Percentiles rank a stretch among this genome's conserved stretches.
Evolutionary conservation across 2,113 vertebrate genomes (phyloP).

Genomic region (Cyanistes caeruleus): DNA sequence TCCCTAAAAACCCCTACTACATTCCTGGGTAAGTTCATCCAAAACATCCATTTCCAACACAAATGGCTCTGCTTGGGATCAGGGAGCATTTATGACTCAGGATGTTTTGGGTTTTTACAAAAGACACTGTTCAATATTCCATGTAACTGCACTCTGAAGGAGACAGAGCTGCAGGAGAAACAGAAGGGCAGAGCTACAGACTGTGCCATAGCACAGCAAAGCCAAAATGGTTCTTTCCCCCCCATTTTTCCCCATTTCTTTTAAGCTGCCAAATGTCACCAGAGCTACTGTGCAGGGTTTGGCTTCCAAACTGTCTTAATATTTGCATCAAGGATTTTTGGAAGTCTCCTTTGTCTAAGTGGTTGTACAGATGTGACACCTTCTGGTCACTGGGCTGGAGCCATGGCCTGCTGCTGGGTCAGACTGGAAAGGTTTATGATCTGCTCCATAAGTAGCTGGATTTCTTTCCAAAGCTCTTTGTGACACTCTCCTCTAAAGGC

Average conservation of each 20-base stretch:
- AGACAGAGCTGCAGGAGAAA: not conserved
- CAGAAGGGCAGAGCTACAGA: not conserved
- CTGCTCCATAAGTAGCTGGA: accelerated
- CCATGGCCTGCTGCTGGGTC: not conserved
- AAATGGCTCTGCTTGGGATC: not conserved
- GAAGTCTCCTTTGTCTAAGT: not conserved
- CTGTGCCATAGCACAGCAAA: not conserved
- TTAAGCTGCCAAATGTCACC: not conserved
- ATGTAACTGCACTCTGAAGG: not conserved
- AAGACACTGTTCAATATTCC: not conserved
- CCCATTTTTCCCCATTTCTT: accelerated
- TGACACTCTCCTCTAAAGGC: not conserved
- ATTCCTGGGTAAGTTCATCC: not conserved
- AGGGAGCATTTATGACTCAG: accelerated
- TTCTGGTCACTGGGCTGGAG: not conserved
- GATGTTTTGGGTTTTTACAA: not conserved
- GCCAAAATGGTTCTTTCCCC: not conserved
- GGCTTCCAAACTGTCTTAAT: not conserved
- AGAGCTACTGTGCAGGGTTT: not conserved
- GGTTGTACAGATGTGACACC: accelerated
- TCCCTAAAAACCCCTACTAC: not conserved
- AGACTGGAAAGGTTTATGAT: not conserved
- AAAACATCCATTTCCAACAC: not conserved
- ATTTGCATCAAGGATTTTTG: not conserved
- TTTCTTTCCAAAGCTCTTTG: not conserved